phyloP scores from a whole-genome alignment of 1,140 invertebrate species.

The Drosophila paulistorum region DNA sequence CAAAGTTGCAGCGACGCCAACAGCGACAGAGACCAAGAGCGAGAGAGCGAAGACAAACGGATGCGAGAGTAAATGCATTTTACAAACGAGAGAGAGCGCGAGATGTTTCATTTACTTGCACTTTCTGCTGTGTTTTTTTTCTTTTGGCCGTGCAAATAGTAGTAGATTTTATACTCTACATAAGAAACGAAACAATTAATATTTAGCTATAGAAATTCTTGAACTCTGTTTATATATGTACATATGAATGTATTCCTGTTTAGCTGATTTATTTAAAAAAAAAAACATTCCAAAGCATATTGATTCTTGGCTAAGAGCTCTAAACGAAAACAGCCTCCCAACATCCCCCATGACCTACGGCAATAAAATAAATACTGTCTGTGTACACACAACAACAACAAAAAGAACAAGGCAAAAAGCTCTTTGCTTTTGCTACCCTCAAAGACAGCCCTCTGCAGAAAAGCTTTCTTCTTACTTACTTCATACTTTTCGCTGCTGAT shows the following conservation, averaged over 20 bases:
- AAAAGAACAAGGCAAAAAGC: background rate
- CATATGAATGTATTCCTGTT: too few species aligned
- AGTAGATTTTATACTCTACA: conserved; percentile 42
- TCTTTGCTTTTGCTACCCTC: conserved; percentile 11
- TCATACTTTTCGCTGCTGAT: background rate
- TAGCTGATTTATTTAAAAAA: too few species aligned
- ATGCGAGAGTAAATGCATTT: conserved; percentile 32
- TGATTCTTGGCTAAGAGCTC: too few species aligned
- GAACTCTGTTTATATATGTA: too few species aligned
- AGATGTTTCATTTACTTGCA: conserved; percentile 58
- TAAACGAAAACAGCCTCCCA: conserved; percentile 20
- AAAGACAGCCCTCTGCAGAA: conserved; percentile 43
- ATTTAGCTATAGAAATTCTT: background rate
- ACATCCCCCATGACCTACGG: conserved; percentile 46
- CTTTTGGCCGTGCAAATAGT: conserved; percentile 53
- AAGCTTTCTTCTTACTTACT: conserved; percentile 27
- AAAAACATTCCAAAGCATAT: too few species aligned
- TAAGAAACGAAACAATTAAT: background rate
- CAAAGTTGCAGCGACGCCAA: conserved; percentile 16
- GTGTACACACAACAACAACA: conserved; percentile 18
- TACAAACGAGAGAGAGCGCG: conserved; percentile 2
- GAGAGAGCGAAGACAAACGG: conserved; percentile 3
- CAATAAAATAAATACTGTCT: conserved; percentile 52
- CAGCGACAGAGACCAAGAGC: conserved; percentile 18
- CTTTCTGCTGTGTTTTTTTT: conserved; percentile 66